Evolutionary conservation across 2,888 invertebrate species (phyloP), one percentile per base, ranked within the genome.

Genomic region (Leuctra nigra): DNA sequence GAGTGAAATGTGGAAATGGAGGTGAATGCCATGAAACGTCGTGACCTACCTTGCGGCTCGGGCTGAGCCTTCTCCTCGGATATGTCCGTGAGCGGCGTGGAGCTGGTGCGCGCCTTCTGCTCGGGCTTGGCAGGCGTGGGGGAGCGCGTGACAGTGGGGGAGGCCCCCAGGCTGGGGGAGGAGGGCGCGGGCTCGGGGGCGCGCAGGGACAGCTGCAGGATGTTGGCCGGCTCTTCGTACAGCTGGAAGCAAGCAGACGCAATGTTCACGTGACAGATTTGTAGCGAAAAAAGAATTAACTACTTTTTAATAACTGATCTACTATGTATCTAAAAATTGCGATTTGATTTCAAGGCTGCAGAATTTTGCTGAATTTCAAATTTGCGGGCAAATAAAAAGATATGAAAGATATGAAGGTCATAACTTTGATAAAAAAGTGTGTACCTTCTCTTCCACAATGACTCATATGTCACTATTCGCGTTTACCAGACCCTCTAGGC

Each of bases 141-240:
- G 4, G 38, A 38, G 9, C 38, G 38, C 14, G 38, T n/a, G 38
- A 14, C 38, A 14, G 9, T 14, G 23, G 20, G n/a, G 23, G 44
- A 20, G 2, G 44, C 41, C 18, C 2, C 2, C 16, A n/a, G n/a
- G 41, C 41, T 41, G 41, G 41, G 41, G 18, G 41, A 41, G 18
- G 18, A 4, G 41, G 16, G 6, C 9, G 14, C n/a, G 9, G 11
- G 11, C 29, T 11, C 29, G 9, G 11, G 18, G 48, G 6, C 20
- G 48, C 48, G 16, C 14, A 18, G 6, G 11, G 50, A 7, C 35
- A 58, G 29, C 48, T 61, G 59, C 20, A 72, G 59, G 59, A 73
- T 69, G 50, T 61, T 62, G 58, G 64, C 62, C 39, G 73, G 71
- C 63, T 73, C 73, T 54, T 67, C 66, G 56, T 71, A 72, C 50